These are phyloP conservation scores for Sinosuthora webbiana DNA, from an alignment of 2,113 vertebrate species.

Conservation along the genomic window DNA sequence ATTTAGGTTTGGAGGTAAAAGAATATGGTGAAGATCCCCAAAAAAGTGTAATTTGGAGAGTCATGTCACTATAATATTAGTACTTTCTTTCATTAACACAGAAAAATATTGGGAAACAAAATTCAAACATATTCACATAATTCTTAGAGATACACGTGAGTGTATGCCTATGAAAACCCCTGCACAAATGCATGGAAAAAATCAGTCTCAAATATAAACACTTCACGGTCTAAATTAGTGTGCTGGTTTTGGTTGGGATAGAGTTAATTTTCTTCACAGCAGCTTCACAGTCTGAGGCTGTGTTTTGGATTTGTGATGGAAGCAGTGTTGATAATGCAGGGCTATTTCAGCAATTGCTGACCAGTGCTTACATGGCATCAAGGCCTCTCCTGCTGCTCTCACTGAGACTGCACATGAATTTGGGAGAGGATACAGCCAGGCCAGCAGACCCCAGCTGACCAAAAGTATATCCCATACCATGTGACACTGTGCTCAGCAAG, in stretches of 20 bases:
- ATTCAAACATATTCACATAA: background rate
- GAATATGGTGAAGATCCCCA: background rate
- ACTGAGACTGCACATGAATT: background rate
- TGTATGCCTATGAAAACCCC: background rate
- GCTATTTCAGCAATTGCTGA: background rate
- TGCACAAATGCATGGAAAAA: background rate
- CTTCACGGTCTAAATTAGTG: background rate
- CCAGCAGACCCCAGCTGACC: background rate
- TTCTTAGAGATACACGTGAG: background rate
- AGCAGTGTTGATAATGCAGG: background rate
- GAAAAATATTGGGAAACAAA: background rate
- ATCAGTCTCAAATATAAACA: background rate
- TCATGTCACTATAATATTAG: background rate
- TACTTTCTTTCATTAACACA: background rate
- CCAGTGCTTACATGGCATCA: background rate
- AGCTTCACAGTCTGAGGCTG: background rate
- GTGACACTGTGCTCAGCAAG: background rate
- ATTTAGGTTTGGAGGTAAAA: background rate
- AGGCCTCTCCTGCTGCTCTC: background rate
- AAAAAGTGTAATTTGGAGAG: background rate
- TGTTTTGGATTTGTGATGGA: background rate
- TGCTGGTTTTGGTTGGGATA: background rate
- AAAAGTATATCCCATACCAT: background rate
- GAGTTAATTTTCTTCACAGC: background rate
- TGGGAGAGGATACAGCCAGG: background rate